A percentile compares a stretch with the other conserved stretches of the same genome.
phyloP scores from a whole-genome alignment of 1,140 invertebrate genomes.

The Hetaerina americana region DNA sequence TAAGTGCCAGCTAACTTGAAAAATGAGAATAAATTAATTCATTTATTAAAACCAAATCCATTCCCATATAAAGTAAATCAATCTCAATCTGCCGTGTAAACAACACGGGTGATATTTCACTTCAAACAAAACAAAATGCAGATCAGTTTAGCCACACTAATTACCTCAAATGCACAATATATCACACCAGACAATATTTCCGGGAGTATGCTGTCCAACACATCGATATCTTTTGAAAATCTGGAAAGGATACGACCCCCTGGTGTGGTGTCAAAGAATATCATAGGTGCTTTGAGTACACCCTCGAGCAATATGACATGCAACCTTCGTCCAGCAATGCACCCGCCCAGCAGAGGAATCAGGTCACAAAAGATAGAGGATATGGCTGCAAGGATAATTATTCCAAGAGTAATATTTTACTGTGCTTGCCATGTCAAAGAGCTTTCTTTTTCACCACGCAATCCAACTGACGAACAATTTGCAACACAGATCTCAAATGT shows the following conservation, averaged over 20 bases:
- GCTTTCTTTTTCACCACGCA: no score
- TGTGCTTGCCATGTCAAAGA: no score
- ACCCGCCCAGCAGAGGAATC: neutral
- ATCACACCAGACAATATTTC: constrained; percentile 15
- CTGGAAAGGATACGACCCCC: constrained; percentile 72
- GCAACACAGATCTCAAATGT: no score
- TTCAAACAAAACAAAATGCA: no score
- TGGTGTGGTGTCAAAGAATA: constrained; percentile 77
- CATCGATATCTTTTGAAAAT: constrained; percentile 66
- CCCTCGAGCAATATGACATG: neutral
- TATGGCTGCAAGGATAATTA: constrained; percentile 46
- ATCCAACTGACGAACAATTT: no score
- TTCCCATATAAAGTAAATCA: no score
- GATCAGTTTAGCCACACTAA: neutral
- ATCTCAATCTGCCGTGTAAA: no score
- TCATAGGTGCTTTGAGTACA: constrained; percentile 42
- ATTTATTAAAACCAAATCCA: no score
- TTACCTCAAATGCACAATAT: constrained; percentile 18
- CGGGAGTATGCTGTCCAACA: constrained; percentile 34
- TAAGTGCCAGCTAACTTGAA: no score
- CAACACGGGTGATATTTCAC: no score
- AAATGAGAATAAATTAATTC: no score
- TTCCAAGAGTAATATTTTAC: neutral
- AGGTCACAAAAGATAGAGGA: constrained; percentile 25
- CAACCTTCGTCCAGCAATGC: neutral